These are phyloP conservation scores for Nymphalis c-album DNA, from an alignment of 2,888 invertebrate species.

Conservation along the genomic window DNA sequence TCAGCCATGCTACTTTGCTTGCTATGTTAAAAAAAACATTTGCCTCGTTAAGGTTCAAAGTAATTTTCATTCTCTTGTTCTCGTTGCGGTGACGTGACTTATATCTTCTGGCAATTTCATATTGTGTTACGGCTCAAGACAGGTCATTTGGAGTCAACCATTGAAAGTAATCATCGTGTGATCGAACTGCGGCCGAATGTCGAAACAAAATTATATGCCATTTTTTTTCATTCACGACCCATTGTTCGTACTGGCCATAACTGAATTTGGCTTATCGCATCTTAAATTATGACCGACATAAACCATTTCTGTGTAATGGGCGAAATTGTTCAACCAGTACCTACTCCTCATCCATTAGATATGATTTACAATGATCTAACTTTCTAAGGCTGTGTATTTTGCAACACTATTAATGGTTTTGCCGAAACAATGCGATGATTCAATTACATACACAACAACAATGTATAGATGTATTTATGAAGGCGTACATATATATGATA, in stretches of 20 bases:
- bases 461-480: neutral
- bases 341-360: conserved; percentile 41
- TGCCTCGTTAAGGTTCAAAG: too few relatives aligned
- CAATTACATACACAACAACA: neutral
- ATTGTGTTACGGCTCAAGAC: conserved; percentile 31
- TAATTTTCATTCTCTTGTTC: conserved; percentile 4
- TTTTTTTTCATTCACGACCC: conserved; percentile 56
- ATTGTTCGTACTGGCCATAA: conserved; percentile 57
- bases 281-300: conserved; percentile 60
- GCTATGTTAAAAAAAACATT: too few relatives aligned
- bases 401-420: conserved; percentile 42
- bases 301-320: conserved; percentile 53
- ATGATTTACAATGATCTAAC: conserved; percentile 48
- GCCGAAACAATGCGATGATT: conserved; percentile 32
- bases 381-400: conserved; percentile 53
- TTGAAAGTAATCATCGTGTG: conserved; percentile 49
- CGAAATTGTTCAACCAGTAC: conserved; percentile 52
- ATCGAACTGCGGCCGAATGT: conserved; percentile 37
- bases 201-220: conserved; percentile 57
- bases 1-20: too few relatives aligned
- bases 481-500: neutral
- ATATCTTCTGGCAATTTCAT: conserved; percentile 50
- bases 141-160: conserved; percentile 35
- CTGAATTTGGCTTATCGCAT: conserved; percentile 57
- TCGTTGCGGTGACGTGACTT: conserved; percentile 41